These are phyloP conservation scores for Agelaius phoeniceus DNA, from an alignment of 2,113 vertebrate species.

Conservation along the genomic window DNA sequence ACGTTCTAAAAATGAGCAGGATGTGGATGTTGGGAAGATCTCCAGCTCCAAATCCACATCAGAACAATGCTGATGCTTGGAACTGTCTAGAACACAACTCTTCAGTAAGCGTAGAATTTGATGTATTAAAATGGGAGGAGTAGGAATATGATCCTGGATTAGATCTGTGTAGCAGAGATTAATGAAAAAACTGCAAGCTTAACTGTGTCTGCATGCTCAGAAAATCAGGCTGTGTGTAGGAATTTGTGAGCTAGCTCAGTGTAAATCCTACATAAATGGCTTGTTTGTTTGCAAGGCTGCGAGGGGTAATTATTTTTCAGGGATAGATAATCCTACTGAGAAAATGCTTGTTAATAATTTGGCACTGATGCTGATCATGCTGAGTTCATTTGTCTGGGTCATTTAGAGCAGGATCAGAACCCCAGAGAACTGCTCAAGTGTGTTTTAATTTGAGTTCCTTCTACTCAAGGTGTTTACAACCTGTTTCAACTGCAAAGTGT, in stretches of 20 bases:
- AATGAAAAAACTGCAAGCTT: neutral
- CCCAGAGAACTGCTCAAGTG: neutral
- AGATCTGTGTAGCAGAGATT: neutral
- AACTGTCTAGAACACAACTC: neutral
- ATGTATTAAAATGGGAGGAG: neutral
- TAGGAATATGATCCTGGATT: neutral
- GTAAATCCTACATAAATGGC: constrained; percentile 7
- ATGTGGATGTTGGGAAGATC: neutral
- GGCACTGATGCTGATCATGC: neutral
- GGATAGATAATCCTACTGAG: constrained; percentile 25
- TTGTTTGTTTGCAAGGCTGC: neutral
- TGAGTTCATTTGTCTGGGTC: constrained; percentile 4
- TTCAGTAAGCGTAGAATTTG: neutral
- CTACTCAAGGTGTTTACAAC: neutral
- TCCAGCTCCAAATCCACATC: neutral
- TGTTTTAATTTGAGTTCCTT: neutral
- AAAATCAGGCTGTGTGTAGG: neutral
- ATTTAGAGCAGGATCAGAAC: neutral
- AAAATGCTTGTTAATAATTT: constrained; percentile 27
- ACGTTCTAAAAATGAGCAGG: neutral
- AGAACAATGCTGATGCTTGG: neutral
- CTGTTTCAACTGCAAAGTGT: neutral
- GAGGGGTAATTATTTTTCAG: constrained; percentile 32
- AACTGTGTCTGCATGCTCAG: neutral
- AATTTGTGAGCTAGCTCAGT: neutral